Conservation (phyloP, 2,888 invertebrate species). For the Morpho deidamia region DNA sequence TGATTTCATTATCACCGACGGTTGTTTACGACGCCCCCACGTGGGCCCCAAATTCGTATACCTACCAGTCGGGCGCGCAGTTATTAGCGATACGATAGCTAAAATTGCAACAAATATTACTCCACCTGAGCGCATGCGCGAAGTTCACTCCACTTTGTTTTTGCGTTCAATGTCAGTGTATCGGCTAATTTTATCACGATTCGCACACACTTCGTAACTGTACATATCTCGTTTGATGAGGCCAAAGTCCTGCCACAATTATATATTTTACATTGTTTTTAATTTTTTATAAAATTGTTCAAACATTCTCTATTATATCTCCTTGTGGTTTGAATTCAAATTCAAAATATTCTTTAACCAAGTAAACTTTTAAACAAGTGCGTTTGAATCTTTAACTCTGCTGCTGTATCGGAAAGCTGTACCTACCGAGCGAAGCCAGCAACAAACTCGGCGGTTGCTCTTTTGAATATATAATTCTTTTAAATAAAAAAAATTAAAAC, state of each 20-base stretch:
- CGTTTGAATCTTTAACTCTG: too few relatives aligned
- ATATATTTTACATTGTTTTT: neutral
- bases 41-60: constrained; percentile 37
- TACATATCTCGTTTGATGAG: constrained; percentile 56
- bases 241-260: constrained; percentile 49
- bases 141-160: constrained; percentile 68
- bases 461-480: too few relatives aligned
- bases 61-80: constrained; percentile 19
- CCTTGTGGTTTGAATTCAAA: too few relatives aligned
- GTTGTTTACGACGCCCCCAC: constrained; percentile 30
- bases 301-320: too few relatives aligned
- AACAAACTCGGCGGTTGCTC: too few relatives aligned
- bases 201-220: constrained; percentile 62
- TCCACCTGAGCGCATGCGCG: constrained; percentile 63
- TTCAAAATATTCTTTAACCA: too few relatives aligned
- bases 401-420: too few relatives aligned
- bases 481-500: too few relatives aligned
- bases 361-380: too few relatives aligned
- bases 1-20: too few relatives aligned
- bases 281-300: too few relatives aligned
- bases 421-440: too few relatives aligned
- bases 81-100: constrained; percentile 47
- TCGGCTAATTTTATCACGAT: constrained; percentile 74
- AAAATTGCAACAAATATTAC: constrained; percentile 46
- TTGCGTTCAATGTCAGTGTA: constrained; percentile 77